phyloP scores from a whole-genome alignment of 2,113 vertebrate species.

The Dinomys branickii region DNA sequence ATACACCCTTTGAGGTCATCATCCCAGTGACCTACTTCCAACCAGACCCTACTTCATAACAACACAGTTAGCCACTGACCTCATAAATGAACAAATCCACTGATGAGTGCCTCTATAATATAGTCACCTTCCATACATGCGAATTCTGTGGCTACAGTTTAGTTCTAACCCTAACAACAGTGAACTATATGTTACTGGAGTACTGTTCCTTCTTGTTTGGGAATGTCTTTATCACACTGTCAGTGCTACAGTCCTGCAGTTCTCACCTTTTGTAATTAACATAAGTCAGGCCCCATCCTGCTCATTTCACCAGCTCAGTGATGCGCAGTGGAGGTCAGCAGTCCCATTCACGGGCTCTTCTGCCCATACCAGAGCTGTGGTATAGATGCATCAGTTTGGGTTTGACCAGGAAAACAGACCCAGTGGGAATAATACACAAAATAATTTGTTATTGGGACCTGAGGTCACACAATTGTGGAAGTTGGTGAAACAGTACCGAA shows the following conservation, averaged over 20 bases:
- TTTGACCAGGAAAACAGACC: background rate
- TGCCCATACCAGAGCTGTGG: background rate
- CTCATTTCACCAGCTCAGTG: background rate
- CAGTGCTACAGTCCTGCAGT: background rate
- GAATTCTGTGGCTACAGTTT: background rate
- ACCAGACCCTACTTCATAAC: background rate
- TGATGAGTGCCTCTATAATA: background rate
- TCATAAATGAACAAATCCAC: background rate
- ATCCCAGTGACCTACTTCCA: background rate
- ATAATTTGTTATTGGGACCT: background rate
- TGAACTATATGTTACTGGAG: background rate
- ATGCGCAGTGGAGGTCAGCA: background rate
- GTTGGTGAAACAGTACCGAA: background rate
- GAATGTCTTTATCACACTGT: background rate
- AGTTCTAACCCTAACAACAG: background rate
- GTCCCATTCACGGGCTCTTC: background rate
- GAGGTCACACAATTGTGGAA: background rate
- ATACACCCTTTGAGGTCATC: background rate
- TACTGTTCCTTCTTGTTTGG: background rate
- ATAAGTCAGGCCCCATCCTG: background rate
- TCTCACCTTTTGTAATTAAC: background rate
- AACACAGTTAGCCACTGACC: background rate
- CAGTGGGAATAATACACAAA: background rate
- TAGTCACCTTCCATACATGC: background rate
- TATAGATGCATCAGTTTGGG: background rate